Percentiles rank a stretch among this genome's conserved stretches.
phyloP scores from a whole-genome alignment of 2,888 invertebrate species.

The Oxycera nigricornis region DNA sequence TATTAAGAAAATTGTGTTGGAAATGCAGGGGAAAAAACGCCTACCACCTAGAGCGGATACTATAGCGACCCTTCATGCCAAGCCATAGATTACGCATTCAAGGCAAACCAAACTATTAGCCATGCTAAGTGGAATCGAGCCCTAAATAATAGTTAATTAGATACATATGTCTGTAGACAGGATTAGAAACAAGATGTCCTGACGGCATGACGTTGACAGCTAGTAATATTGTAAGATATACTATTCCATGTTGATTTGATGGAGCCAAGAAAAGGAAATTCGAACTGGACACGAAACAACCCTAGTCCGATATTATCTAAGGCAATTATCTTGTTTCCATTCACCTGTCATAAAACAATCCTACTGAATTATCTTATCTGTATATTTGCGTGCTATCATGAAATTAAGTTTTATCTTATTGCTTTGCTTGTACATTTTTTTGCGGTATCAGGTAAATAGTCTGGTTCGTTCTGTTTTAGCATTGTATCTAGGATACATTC shows the following conservation, averaged over 20 bases:
- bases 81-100: no score
- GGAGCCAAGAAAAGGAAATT: background rate
- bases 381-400: constrained; percentile 44
- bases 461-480: background rate
- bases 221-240: background rate
- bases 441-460: constrained; percentile 7
- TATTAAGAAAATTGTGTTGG: no score
- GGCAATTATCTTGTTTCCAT: constrained; percentile 41
- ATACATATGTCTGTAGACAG: no score
- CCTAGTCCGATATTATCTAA: constrained; percentile 6
- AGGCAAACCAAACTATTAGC: no score
- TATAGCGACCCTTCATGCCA: no score
- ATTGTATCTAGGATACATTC: background rate
- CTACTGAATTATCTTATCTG: constrained; percentile 42
- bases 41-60: no score
- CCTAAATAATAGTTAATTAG: no score
- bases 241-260: background rate
- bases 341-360: constrained; percentile 43
- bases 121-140: no score
- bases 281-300: constrained; percentile 15
- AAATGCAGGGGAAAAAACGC: no score
- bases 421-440: constrained; percentile 41
- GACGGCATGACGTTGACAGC: background rate
- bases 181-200: no score
- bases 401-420: constrained; percentile 44